These are phyloP conservation scores for Aleadryas rufinucha DNA, from an alignment of 2,113 vertebrate species.

Conservation along the genomic window DNA sequence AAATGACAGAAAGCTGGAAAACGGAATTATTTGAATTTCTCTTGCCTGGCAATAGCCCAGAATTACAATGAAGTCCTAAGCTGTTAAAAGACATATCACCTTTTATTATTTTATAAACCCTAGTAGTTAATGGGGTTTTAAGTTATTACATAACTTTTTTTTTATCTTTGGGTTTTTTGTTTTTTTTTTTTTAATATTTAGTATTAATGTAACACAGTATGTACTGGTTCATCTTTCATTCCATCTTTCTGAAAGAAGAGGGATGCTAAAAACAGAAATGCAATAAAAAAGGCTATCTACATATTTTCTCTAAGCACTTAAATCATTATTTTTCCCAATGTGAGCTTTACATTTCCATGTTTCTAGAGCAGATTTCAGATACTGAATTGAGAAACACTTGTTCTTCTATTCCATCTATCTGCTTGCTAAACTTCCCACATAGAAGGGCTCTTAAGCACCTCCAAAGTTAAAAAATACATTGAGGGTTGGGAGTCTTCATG, in stretches of 20 bases:
- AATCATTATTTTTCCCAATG: neutral
- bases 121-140: neutral
- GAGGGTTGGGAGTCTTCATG: neutral
- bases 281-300: neutral
- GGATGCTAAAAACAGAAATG: neutral
- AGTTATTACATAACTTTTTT: neutral
- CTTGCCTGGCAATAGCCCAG: neutral
- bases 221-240: neutral
- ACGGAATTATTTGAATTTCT: neutral
- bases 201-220: neutral
- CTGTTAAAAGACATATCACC: neutral
- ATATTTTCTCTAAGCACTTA: neutral
- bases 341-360: neutral
- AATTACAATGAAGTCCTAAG: neutral
- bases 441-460: neutral
- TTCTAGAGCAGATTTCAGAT: neutral
- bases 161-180: rapidly evolving
- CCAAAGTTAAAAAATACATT: neutral
- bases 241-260: neutral
- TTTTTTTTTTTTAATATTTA: neutral
- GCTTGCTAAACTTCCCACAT: rapidly evolving
- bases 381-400: neutral
- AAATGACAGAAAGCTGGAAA: neutral
- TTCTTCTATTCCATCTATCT: neutral
- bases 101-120: neutral